These are phyloP conservation scores for Callorhinus ursinus DNA, from an alignment of 2,113 vertebrate species.

Conservation along the genomic window DNA sequence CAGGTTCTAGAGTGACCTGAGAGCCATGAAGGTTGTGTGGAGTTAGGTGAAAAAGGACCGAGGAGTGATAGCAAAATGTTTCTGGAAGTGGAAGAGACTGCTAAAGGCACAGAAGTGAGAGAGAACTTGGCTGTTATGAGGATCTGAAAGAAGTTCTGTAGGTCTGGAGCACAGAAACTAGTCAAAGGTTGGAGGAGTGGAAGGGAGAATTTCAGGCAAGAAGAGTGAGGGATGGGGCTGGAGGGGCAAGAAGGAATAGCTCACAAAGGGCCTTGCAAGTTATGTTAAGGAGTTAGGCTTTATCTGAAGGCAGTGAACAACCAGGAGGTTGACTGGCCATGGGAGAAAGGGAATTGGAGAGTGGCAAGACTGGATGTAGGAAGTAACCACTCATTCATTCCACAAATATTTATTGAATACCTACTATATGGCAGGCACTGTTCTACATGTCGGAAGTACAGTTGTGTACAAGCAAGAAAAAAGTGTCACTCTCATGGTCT, in stretches of 20 bases:
- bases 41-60: neutral
- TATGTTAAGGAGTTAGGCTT: neutral
- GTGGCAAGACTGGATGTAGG: neutral
- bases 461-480: neutral
- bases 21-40: neutral
- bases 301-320: neutral
- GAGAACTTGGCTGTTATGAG: neutral
- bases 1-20: neutral
- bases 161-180: neutral
- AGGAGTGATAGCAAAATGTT: neutral
- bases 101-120: neutral
- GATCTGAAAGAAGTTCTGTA: neutral
- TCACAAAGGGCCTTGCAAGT: neutral
- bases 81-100: neutral
- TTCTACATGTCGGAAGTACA: neutral
- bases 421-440: neutral
- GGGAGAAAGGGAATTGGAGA: neutral
- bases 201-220: neutral
- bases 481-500: neutral
- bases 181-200: neutral
- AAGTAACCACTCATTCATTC: neutral
- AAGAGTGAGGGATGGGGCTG: neutral
- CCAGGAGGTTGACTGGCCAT: neutral
- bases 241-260: neutral
- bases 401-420: neutral